phyloP scores from a whole-genome alignment of 2,888 invertebrate species.

The Tineola bisselliella region DNA sequence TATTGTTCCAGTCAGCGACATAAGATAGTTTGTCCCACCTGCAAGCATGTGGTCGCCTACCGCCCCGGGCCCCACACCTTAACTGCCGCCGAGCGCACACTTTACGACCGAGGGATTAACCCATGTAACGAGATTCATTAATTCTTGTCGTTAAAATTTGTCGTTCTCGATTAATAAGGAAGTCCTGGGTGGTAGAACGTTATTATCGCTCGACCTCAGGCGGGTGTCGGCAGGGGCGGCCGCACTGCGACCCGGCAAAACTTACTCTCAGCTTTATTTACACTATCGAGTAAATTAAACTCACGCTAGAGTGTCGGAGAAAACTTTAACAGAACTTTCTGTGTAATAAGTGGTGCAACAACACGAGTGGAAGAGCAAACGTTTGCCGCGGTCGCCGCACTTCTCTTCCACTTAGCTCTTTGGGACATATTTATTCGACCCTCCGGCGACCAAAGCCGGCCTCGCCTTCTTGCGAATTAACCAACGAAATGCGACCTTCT shows the following conservation, averaged over 20 bases:
- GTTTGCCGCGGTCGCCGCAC: conserved; percentile 63
- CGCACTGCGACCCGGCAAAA: conserved; percentile 40
- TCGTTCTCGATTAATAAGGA: conserved; percentile 70
- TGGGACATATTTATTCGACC: conserved; percentile 69
- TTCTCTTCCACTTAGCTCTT: conserved; percentile 67
- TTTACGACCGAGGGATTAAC: conserved; percentile 69
- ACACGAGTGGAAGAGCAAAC: conserved; percentile 68
- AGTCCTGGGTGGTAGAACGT: conserved; percentile 56
- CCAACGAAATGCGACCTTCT: conserved; percentile 44
- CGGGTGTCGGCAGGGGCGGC: conserved; percentile 26
- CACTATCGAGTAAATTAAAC: conserved; percentile 70
- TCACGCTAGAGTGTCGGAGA: conserved; percentile 63
- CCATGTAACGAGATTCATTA: conserved; percentile 70
- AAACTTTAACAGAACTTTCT: conserved; percentile 68
- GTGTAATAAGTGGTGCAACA: conserved; percentile 70
- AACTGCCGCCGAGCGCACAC: conserved; percentile 57
- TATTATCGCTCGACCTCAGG: conserved; percentile 64
- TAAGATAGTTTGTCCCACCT: conserved; percentile 15
- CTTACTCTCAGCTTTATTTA: conserved; percentile 67
- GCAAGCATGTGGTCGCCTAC: conserved; percentile 25
- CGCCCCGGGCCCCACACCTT: conserved; percentile 43
- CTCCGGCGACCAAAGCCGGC: conserved; percentile 59
- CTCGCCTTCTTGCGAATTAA: conserved; percentile 52
- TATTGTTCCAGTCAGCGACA: background rate
- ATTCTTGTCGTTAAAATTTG: conserved; percentile 71